Base-by-base conservation (phyloP, 2,113 vertebrate genomes). In the Actinemys pallida region DNA sequence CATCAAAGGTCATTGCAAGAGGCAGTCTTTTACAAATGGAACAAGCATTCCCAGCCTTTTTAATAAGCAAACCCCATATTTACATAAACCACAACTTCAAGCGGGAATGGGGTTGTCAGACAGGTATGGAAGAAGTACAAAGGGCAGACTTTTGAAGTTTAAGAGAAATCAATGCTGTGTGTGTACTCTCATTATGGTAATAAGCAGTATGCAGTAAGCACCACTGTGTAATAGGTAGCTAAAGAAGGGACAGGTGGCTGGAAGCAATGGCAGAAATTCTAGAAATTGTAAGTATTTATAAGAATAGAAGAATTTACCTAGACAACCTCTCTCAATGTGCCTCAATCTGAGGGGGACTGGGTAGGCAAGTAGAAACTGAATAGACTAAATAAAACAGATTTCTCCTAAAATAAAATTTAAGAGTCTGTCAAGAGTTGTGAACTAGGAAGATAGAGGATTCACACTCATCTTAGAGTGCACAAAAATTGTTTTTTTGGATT, bases 31-130 rank as follows among this genome's bases (percentile, higher is more conserved):
- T 52, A 14, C 39, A 87, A 45, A 85, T 8, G 9, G 29, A 93
- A 88, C 69, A 83, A 88, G 7, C 25, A 11, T 14, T 50, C 31
- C 69, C 72, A 59, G 78, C 31, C 88, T 86, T 89, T 81, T 72
- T 17, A 90, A 88, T 1, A 49, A 35, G 3, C 20, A 86, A 13
- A 52, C 50, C 10, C 39, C 62, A 52, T 86, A 10, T 13, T 10
- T 3, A 31, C 0, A 24, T 2, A 20, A 83, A 0, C 31, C 17
- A 39, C 92, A 80, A 19, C 35, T 57, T n/a, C 19, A 3, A 1
- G 27, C 22, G 78, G 83, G 31, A 69, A 69, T 69, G 62, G 16
- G 35, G 14, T 19, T 69, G 62, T n/a, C 16, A 69, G 59, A 13
- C 59, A 62, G 62, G 31, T 7, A 69, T n/a, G 62, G 62, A n/a